Base-by-base conservation (phyloP, 92 coral and sea anemone genomes). In the Siderastrea siderea region DNA sequence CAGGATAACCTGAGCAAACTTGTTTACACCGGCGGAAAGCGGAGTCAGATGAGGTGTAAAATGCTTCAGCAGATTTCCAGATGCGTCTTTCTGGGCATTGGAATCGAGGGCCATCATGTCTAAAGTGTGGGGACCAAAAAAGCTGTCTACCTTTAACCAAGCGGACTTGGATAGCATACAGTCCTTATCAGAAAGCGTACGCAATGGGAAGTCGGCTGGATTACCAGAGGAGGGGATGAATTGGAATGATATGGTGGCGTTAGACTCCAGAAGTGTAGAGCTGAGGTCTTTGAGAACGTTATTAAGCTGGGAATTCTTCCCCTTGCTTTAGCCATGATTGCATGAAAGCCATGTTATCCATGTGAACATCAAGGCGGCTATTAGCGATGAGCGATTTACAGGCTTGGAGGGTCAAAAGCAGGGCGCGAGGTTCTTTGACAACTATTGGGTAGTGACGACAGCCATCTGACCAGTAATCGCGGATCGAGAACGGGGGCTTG, bases 51-150 rank as follows among this genome's bases (percentile, higher is more conserved):
- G 13, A 15, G 72, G 48, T 13, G 51, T 68, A 15, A 68, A 68
- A 68, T 68, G 72, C 6, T 11, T 68, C 3, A 68, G 48, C 7
- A 38, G 50, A 26, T 8, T 26, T 70, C 74, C 38, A 15, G 53
- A 13, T 10, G 74, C 52, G 74, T 70, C 74, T 13, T 70, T 70
- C 17, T 70, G 54, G 49, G 54, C n/a, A 54, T 84, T 84, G 71
- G 88, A 52, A 47, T 76, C 47, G 26, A 84, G 38, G 54, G 88
- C 66, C 71, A 84, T 84, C 38, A 84, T 60, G 57, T 76, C 80
- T 38, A 76, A 26, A 51, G 65, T 50, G 57, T 76, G 63, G 7
- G 80, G 80, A 38, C 80, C 80, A 44, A 75, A 75, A 16, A 9
- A 16, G n/a, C 19, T 13, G 60, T 48, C 79, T 7, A 74, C 63